A percentile compares a stretch with the other conserved stretches of the same genome.
These are phyloP conservation scores for Stenolophus ochropezus DNA, from an alignment of 2,888 invertebrate genomes.

Conservation along the genomic window DNA sequence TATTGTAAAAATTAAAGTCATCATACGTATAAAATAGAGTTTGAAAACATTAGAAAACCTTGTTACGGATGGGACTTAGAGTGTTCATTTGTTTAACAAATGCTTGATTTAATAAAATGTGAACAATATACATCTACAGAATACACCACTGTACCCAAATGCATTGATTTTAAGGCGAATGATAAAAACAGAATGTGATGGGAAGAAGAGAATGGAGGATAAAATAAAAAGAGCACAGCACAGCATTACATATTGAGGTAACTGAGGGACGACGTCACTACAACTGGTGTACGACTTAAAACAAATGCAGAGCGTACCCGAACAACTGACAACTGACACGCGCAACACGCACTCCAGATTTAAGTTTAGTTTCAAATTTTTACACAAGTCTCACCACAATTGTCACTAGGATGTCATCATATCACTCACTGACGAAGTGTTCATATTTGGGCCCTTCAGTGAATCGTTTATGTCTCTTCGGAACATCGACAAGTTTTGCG, in stretches of 20 bases:
- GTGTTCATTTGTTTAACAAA: slow-evolving; percentile 38
- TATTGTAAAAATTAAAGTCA: not conserved
- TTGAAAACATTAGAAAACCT: slow-evolving; percentile 20
- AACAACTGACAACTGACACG: slow-evolving; percentile 27
- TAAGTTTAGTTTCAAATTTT: slow-evolving; percentile 53
- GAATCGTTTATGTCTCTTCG: slow-evolving; percentile 96
- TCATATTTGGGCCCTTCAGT: slow-evolving; percentile 87
- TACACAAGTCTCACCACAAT: slow-evolving; percentile 62
- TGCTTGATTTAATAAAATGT: slow-evolving; percentile 55
- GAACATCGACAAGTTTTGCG: slow-evolving; percentile 97
- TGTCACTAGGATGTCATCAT: slow-evolving; percentile 89
- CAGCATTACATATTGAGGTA: slow-evolving; percentile 39
- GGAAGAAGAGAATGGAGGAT: slow-evolving; percentile 9
- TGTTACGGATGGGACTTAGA: slow-evolving; percentile 13
- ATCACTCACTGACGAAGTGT: slow-evolving; percentile 82
- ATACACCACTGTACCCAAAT: slow-evolving; percentile 50
- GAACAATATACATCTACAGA: slow-evolving; percentile 51
- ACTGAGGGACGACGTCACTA: slow-evolving; percentile 15
- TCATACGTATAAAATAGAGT: not conserved
- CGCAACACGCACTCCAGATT: slow-evolving; percentile 41
- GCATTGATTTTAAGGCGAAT: slow-evolving; percentile 57
- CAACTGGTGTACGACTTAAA: slow-evolving; percentile 13
- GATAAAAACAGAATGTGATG: slow-evolving; percentile 28
- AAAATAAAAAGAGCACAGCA: slow-evolving; percentile 32
- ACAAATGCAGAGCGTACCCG: slow-evolving; percentile 57